phyloP scores from a whole-genome alignment of 2,888 invertebrate species.

The Eretmocerus hayati region DNA sequence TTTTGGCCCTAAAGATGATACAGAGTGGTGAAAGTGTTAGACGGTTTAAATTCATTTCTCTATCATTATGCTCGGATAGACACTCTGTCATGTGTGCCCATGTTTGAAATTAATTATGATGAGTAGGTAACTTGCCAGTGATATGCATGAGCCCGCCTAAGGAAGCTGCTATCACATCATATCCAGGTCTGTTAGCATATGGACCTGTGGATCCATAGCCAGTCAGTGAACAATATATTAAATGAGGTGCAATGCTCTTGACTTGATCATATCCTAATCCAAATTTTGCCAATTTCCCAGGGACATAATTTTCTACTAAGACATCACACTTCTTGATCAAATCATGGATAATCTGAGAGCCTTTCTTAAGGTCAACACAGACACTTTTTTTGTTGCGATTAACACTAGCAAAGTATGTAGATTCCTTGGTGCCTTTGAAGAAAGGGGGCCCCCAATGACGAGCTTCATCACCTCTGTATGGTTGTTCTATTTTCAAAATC shows the following conservation, averaged over 20 bases:
- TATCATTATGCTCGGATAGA: too few relatives aligned
- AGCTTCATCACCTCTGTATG: conserved; percentile 78
- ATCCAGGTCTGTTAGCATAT: conserved; percentile 81
- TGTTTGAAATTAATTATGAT: neutral
- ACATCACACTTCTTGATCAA: conserved; percentile 76
- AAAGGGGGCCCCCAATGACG: conserved; percentile 93
- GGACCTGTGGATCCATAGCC: conserved; percentile 88
- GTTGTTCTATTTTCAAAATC: conserved; percentile 84
- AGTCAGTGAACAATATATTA: conserved; percentile 90
- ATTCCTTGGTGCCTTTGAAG: conserved; percentile 54
- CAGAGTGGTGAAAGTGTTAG: neutral
- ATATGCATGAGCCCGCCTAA: conserved; percentile 84
- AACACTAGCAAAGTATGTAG: conserved; percentile 77
- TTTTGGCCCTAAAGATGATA: conserved; percentile 56
- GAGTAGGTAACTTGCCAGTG: conserved; percentile 48
- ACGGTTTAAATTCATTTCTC: too few relatives aligned
- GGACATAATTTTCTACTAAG: conserved; percentile 88
- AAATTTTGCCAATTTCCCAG: conserved; percentile 73
- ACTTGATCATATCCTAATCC: conserved; percentile 76
- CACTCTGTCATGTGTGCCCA: too few relatives aligned
- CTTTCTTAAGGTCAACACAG: conserved; percentile 77
- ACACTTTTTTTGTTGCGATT: conserved; percentile 94
- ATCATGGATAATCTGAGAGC: conserved; percentile 60
- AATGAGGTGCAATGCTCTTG: conserved; percentile 60
- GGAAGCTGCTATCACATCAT: conserved; percentile 92